Evolutionary conservation across 2,888 invertebrate genomes (phyloP).

Genomic region (Celastrina argiolus): DNA sequence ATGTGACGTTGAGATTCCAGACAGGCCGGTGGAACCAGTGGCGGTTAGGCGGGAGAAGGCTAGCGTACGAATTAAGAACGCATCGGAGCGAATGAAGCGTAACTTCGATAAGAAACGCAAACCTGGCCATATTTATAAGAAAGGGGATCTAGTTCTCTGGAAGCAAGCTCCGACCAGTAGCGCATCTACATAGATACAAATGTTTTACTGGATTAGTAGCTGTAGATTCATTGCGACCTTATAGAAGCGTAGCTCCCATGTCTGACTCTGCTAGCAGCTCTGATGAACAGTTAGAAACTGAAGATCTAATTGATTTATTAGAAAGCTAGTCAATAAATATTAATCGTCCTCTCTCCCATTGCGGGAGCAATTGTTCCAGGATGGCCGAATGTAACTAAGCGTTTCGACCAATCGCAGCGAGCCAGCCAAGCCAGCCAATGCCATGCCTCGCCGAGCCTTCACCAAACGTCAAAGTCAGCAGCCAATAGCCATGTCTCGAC

Average conservation of each 20-base stretch:
- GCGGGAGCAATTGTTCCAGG: too few relatives aligned
- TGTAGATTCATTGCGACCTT: background rate
- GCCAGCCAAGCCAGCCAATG: too few relatives aligned
- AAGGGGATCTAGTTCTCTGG: background rate
- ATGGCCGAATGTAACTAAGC: too few relatives aligned
- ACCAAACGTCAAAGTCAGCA: too few relatives aligned
- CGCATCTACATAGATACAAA: too few relatives aligned
- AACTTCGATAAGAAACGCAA: background rate
- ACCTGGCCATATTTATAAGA: background rate
- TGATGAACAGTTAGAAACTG: background rate
- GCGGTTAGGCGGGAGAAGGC: background rate
- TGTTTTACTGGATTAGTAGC: too few relatives aligned
- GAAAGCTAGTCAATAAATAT: too few relatives aligned
- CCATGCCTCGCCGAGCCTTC: too few relatives aligned
- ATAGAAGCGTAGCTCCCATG: background rate
- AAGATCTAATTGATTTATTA: background rate
- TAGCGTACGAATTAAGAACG: background rate
- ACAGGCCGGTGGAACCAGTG: background rate
- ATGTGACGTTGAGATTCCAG: background rate
- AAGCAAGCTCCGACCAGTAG: background rate
- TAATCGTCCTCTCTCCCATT: too few relatives aligned
- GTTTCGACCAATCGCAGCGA: too few relatives aligned
- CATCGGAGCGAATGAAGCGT: background rate
- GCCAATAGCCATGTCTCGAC: too few relatives aligned
- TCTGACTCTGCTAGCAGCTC: constrained; percentile 1